Conservation (phyloP, 2,888 invertebrate genomes). For the Ptycholaimellus sp. region DNA sequence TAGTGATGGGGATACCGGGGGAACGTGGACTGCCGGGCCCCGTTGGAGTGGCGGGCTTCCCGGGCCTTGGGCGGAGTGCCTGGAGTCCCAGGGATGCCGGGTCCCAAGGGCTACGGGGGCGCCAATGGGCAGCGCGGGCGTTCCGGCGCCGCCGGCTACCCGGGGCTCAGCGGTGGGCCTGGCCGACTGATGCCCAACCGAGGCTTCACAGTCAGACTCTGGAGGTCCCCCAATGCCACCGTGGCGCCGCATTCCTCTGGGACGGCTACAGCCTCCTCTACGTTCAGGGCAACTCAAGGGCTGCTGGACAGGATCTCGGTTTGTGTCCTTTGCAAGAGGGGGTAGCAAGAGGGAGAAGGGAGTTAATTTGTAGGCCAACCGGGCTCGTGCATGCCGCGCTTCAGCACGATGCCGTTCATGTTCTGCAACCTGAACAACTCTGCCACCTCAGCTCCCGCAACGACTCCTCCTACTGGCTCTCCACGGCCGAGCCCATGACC, state of each 20-base stretch:
- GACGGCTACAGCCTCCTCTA: constrained; percentile 74
- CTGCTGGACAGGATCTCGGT: constrained; percentile 67
- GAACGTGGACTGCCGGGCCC: constrained; percentile 7
- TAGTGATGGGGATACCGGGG: constrained; percentile 33
- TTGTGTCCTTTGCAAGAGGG: too few relatives aligned
- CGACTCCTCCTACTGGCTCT: constrained; percentile 92
- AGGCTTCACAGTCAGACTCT: too few relatives aligned
- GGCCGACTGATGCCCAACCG: too few relatives aligned
- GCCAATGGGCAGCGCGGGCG: constrained; percentile 12
- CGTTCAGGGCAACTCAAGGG: constrained; percentile 64
- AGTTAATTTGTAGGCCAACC: constrained; percentile 48
- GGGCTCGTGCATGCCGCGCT: constrained; percentile 69
- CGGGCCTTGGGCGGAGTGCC: constrained; percentile 10
- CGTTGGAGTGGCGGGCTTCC: constrained; percentile 14
- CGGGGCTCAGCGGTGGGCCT: constrained; percentile 8
- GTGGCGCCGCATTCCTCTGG: constrained; percentile 57
- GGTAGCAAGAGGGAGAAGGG: too few relatives aligned
- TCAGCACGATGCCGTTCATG: constrained; percentile 90
- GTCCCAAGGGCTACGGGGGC: constrained; percentile 40
- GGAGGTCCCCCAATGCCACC: constrained; percentile 56
- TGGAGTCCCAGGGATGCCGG: constrained; percentile 28
- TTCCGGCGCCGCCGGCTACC: constrained; percentile 41
- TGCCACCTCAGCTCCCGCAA: constrained; percentile 83
- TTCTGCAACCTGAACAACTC: constrained; percentile 73
- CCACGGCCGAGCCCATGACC: constrained; percentile 70